Evolutionary conservation across 2,797 vertebrate species (phyloP), one percentile per base, ranked within the genome.

Genomic region (Scyliorhinus canicula): DNA sequence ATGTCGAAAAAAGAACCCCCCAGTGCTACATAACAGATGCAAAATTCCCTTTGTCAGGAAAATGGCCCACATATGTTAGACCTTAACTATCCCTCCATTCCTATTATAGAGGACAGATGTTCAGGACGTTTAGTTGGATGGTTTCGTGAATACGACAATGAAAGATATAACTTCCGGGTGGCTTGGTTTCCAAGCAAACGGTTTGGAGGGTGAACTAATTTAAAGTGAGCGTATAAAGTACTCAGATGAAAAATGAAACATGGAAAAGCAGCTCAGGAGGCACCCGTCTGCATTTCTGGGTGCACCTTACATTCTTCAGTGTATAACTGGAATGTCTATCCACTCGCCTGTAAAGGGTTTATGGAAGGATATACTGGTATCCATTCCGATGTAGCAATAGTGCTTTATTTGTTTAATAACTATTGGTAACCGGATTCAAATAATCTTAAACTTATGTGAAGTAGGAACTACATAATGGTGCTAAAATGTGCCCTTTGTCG

Each of bases 41-140:
- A 95, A 96, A 95, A 93, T 96, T 96, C 95, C 96, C 97, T 97
- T 97, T 97, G 97, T 96, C 95, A 96, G 96, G 95, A 97, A 96
- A 96, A 96, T 94, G 97, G 96, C 96, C 97, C 97, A 96, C 97
- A 97, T 97, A 96, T 95, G 96, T 97, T 96, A 96, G 95, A 95
- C 96, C 95, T 96, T 96, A 96, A 96, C 97, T 97, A 97, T 97
- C 97, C 96, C 97, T 97, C 96, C 95, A 8, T 71, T 52, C 7
- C 65, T 69, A 94, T 94, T 74, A 74, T 71, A 74, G 55, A 31
- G 67, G 65, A 94, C 93, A 94, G 93, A 94, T 94, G 93, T 94
- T 94, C 93, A 52, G 47, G 55, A 74, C 93, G n/a, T 74, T 63
- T 71, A 65, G 67, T 94, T 94, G 65, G 93, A n/a, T 94, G 67